Percentiles rank a stretch among this genome's conserved stretches.
Conservation (phyloP, 1,140 invertebrate species). For the Scaptomyza pallida region DNA sequence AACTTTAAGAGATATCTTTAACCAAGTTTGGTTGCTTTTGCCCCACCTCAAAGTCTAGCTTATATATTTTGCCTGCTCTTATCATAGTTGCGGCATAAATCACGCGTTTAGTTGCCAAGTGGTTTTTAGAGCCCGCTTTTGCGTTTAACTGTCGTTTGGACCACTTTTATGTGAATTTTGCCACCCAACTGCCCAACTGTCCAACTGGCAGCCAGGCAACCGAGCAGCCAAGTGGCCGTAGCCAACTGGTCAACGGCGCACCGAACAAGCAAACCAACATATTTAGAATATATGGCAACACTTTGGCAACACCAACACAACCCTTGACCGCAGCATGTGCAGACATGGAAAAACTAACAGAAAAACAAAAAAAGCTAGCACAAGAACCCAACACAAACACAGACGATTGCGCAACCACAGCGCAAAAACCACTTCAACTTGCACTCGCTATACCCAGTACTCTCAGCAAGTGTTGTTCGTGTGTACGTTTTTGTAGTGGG, state of each 20-base stretch:
- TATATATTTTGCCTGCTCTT: conserved; percentile 33
- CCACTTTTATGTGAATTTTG: conserved; percentile 37
- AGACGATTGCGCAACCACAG: conserved; percentile 78
- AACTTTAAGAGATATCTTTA: neutral
- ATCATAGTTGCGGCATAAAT: conserved; percentile 71
- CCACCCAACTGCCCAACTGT: neutral
- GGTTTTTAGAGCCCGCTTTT: conserved; percentile 45
- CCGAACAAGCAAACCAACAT: conserved; percentile 62
- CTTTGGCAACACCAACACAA: conserved; percentile 77
- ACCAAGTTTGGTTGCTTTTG: neutral
- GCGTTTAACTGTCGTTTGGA: conserved; percentile 53
- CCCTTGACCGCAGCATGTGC: conserved; percentile 72
- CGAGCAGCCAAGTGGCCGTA: conserved; percentile 27
- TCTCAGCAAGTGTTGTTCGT: conserved; percentile 37
- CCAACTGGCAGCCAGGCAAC: conserved; percentile 16
- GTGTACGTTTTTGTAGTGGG: conserved; percentile 23
- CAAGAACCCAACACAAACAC: conserved; percentile 46
- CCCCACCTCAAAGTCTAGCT: neutral
- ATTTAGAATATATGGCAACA: conserved; percentile 82
- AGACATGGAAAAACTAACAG: conserved; percentile 58
- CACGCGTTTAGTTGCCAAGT: conserved; percentile 69
- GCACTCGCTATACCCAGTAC: conserved; percentile 35
- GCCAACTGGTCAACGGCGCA: conserved; percentile 26
- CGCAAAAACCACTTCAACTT: conserved; percentile 77
- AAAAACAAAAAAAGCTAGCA: conserved; percentile 25